These are phyloP conservation scores for Poecilia wingei DNA, from an alignment of 2,797 vertebrate species.

Conservation along the genomic window DNA sequence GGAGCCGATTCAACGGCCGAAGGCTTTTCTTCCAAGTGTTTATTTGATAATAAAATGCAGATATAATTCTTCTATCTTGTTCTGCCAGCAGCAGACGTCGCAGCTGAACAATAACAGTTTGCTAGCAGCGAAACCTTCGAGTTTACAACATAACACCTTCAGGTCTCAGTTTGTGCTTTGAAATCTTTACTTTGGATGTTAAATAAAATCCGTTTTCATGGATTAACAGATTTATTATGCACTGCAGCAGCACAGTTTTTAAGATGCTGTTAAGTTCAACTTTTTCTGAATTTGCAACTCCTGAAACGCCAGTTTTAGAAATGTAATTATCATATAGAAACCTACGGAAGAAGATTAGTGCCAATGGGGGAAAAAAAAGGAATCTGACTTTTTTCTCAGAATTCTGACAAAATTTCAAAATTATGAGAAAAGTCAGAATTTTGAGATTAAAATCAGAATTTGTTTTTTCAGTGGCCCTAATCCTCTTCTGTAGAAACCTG, in stretches of 20 bases:
- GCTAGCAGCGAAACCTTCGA: neutral
- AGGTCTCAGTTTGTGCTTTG: neutral
- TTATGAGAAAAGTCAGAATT: too few species aligned
- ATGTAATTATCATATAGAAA: neutral
- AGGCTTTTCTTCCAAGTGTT: neutral
- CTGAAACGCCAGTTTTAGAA: neutral
- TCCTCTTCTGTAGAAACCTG: too few species aligned
- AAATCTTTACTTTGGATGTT: neutral
- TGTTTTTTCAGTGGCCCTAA: too few species aligned
- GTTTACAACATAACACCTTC: neutral
- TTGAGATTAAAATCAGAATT: too few species aligned
- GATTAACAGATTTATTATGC: neutral
- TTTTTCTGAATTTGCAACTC: neutral
- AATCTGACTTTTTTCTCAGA: too few species aligned
- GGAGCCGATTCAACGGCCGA: neutral
- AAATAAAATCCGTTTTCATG: neutral
- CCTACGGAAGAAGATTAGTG: too few species aligned
- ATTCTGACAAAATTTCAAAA: too few species aligned
- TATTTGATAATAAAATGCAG: neutral
- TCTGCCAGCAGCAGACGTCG: neutral
- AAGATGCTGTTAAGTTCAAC: neutral
- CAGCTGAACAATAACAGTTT: neutral
- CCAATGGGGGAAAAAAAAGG: too few species aligned
- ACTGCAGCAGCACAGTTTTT: neutral
- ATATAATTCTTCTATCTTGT: neutral